phyloP scores from a whole-genome alignment of 2,113 vertebrate species.

The Elgaria multicarinata region DNA sequence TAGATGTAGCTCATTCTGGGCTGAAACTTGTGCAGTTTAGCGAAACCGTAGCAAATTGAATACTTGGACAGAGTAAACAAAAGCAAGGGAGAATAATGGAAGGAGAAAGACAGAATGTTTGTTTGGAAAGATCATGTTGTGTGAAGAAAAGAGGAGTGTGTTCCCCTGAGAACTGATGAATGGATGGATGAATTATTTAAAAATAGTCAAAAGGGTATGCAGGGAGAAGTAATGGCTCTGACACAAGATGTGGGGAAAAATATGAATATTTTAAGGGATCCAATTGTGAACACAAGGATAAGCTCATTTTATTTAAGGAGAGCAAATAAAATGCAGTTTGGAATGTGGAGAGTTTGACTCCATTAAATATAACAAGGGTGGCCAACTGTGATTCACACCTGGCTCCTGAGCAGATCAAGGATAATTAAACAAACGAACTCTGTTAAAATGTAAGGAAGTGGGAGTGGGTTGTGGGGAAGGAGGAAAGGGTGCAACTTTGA shows the following conservation, averaged over 20 bases:
- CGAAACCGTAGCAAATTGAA: conserved; percentile 51
- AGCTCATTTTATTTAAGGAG: conserved; percentile 61
- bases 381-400: background rate
- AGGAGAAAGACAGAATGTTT: conserved; percentile 25
- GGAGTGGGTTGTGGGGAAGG: no score
- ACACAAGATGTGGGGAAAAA: conserved; percentile 43
- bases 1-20: conserved; percentile 40
- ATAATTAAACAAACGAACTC: background rate
- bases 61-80: conserved; percentile 46
- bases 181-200: conserved; percentile 72
- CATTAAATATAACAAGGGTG: background rate
- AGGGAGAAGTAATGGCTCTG: conserved; percentile 63
- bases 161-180: conserved; percentile 40
- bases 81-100: conserved; percentile 40
- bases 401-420: background rate
- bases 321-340: conserved; percentile 33
- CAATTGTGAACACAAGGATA: conserved; percentile 57
- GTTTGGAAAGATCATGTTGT: conserved; percentile 33
- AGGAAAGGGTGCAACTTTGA: background rate
- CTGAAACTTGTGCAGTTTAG: conserved; percentile 48
- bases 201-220: conserved; percentile 59
- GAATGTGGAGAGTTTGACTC: background rate
- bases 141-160: conserved; percentile 7
- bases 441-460: background rate
- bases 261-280: conserved; percentile 70